These are phyloP conservation scores for Leptodactylus fallax DNA, from an alignment of 2,797 vertebrate species.

Conservation along the genomic window DNA sequence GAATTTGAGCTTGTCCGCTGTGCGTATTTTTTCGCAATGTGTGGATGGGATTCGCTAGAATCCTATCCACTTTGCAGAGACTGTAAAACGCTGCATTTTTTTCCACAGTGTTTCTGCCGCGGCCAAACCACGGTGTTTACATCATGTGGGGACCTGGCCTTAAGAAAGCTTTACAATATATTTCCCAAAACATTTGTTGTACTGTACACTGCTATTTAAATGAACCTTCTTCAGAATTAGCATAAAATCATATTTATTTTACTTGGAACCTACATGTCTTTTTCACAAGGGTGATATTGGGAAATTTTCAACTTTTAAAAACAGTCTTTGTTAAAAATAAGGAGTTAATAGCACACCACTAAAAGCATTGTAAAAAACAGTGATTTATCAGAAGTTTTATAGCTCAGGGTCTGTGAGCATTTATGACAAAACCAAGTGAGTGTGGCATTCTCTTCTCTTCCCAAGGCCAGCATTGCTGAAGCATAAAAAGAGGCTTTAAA, in stretches of 20 bases:
- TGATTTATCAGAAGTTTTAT: conserved; percentile 38
- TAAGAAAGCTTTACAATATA: too few relatives aligned
- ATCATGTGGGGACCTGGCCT: too few relatives aligned
- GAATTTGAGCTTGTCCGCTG: too few relatives aligned
- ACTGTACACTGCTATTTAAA: background rate
- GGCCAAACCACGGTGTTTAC: too few relatives aligned
- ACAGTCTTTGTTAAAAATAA: background rate
- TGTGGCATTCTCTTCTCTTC: conserved; percentile 34
- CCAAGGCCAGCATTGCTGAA: conserved; percentile 57
- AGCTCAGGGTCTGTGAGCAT: conserved; percentile 17
- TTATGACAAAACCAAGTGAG: conserved; percentile 42
- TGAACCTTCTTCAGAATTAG: background rate
- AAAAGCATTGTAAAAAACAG: conserved; percentile 20
- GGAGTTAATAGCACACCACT: background rate
- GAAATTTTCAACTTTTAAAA: background rate
- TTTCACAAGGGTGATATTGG: background rate
- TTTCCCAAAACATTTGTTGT: background rate
- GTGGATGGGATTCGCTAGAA: too few relatives aligned
- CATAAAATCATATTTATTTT: background rate
- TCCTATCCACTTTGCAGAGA: too few relatives aligned
- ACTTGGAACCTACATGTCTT: background rate
- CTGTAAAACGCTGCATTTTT: too few relatives aligned
- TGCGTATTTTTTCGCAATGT: too few relatives aligned
- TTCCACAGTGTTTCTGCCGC: too few relatives aligned
- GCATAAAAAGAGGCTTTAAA: conserved; percentile 52